These are phyloP conservation scores for Drosophila cognata DNA, from an alignment of 2,888 invertebrate species.

Conservation along the genomic window DNA sequence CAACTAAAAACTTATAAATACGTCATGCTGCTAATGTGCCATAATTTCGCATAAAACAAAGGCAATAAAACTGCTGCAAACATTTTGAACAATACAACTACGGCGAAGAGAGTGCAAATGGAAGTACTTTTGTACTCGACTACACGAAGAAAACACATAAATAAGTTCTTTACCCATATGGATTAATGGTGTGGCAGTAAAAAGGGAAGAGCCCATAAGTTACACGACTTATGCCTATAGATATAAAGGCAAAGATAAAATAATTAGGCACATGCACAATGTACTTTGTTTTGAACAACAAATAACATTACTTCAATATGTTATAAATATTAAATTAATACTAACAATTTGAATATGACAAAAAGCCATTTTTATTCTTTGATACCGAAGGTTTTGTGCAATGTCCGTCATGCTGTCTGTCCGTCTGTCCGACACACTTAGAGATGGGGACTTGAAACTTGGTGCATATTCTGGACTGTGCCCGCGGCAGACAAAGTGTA, in stretches of 20 bases:
- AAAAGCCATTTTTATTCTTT: background rate
- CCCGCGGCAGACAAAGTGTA: no score
- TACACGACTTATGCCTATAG: conserved; percentile 5
- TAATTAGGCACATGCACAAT: background rate
- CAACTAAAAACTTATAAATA: conserved; percentile 73
- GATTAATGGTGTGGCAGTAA: conserved; percentile 25
- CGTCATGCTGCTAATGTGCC: conserved; percentile 66
- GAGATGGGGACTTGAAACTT: no score
- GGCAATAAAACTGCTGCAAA: conserved; percentile 36
- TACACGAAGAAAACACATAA: conserved; percentile 32
- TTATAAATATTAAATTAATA: background rate
- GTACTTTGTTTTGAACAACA: background rate
- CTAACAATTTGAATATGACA: no score
- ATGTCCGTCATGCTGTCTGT: no score
- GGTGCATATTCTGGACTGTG: no score
- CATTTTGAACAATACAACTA: conserved; percentile 28
- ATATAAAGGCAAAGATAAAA: background rate
- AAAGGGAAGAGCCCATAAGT: conserved; percentile 10
- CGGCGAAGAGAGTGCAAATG: background rate
- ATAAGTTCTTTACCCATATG: conserved; percentile 40
- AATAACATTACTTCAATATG: background rate
- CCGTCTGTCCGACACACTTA: no score
- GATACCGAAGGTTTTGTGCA: no score
- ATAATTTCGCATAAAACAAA: conserved; percentile 61
- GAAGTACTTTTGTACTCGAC: conserved; percentile 5